Base-by-base conservation (phyloP, 2,113 vertebrate genomes). In the Butorides virescens region DNA sequence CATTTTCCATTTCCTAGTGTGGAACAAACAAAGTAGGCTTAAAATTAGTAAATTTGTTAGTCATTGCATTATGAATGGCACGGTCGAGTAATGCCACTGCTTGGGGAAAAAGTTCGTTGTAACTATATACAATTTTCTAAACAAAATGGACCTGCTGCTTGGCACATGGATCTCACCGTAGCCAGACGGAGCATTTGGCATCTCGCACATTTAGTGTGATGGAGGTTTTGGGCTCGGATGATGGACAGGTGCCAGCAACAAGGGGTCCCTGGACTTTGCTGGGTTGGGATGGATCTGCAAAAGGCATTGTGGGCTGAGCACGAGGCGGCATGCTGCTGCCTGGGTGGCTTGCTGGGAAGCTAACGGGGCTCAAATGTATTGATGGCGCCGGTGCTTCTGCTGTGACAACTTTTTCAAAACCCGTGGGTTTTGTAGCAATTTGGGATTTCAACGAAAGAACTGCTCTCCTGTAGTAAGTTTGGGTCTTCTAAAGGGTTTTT, bases 1-100 rank as follows among this genome's bases (percentile, higher is more conserved):
- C 67, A 73, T 97, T 97, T 97, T 96, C 97, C 92, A 65, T 76
- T 92, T 93, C 91, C 95, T 61, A 4, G 13, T 34, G 36, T 67
- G 78, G 80, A 75, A 85, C 70, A 94, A 95, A 96, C 27, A 94
- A 75, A 91, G 37, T 53, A 88, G 80, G 76, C 56, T 94, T 87
- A 82, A 95, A 93, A 76, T 91, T 22, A 92, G 73, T 37, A 75
- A 82, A 86, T 92, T 46, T 30, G 7, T 93, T 78, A 81, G 83
- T 96, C 93, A 72, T 6, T 62, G 62, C 27, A 1, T 49, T 68
- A 10, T 62, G 88, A 79, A 84, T 61, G 86, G 68, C 36, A 13
- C 0, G 17, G 72, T 11, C 15, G 2, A 36, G 70, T 44, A 63
- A 88, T 56, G 67, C 22, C 42, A 42, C 36, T 39, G 36, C 52